Evolutionary conservation across 2,797 vertebrate species (phyloP).

Genomic region (Sebastes matsubarae): DNA sequence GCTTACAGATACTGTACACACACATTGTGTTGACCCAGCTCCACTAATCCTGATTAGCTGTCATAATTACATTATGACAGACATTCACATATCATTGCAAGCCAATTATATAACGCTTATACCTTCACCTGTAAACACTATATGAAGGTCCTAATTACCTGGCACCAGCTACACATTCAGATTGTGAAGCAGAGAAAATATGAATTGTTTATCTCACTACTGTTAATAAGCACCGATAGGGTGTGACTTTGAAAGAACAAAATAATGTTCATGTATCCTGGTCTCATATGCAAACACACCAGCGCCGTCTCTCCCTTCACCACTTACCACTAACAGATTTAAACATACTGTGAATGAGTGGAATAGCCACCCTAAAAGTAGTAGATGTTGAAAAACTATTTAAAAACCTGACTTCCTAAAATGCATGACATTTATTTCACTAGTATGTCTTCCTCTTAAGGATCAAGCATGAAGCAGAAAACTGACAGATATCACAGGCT

Average conservation of each 20-base stretch:
- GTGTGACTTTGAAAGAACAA: not conserved
- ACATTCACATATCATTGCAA: constrained; percentile 64
- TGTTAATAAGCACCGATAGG: not conserved
- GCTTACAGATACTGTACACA: constrained; percentile 3
- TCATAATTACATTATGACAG: constrained; percentile 80
- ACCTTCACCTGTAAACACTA: constrained; percentile 27
- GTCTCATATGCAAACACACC: not conserved
- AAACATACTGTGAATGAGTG: not conserved
- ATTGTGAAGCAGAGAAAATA: not conserved
- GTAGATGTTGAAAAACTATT: not conserved
- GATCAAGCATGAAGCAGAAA: not conserved
- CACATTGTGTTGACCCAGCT: constrained; percentile 72
- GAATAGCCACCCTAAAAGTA: not conserved
- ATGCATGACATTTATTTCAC: not conserved
- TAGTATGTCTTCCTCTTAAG: not conserved
- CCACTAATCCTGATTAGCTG: constrained; percentile 83
- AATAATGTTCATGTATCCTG: not conserved
- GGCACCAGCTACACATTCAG: not conserved
- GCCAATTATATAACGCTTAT: constrained; percentile 75
- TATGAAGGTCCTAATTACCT: constrained; percentile 36
- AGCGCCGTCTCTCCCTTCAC: not conserved
- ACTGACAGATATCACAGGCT: not conserved
- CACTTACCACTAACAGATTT: not conserved
- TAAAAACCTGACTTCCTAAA: not conserved
- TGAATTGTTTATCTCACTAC: not conserved